These are phyloP conservation scores for Smittia sp. DNA, from an alignment of 2,888 invertebrate species.

Conservation along the genomic window DNA sequence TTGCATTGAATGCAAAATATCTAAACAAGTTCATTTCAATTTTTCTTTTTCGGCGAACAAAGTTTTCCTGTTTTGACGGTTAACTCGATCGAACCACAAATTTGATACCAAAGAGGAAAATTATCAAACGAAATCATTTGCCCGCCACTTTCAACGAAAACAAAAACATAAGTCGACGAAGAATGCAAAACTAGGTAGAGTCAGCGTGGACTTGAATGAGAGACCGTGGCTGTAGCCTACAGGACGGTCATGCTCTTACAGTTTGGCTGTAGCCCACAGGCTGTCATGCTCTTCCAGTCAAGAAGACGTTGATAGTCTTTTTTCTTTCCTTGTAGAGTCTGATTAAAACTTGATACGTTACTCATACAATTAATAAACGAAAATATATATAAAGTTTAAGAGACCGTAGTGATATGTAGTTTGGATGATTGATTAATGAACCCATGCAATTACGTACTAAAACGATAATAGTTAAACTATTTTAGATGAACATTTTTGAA, in stretches of 20 bases:
- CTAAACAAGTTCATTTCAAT: too few relatives aligned
- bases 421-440: slow-evolving; percentile 6
- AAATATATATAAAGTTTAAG: slow-evolving; percentile 34
- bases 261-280: too few relatives aligned
- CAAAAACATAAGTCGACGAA: neutral
- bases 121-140: neutral
- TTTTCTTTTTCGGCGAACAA: neutral
- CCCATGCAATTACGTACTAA: slow-evolving; percentile 38
- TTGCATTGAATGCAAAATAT: too few relatives aligned
- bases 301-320: neutral
- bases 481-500: slow-evolving; percentile 39
- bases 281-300: too few relatives aligned
- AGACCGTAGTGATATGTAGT: slow-evolving; percentile 37
- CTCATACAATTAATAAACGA: slow-evolving; percentile 32
- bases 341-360: slow-evolving; percentile 30
- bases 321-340: slow-evolving; percentile 21
- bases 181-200: neutral
- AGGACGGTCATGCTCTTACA: too few relatives aligned
- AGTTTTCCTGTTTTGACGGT: neutral
- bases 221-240: too few relatives aligned
- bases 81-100: neutral
- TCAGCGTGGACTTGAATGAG: too few relatives aligned
- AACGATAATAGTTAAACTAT: slow-evolving; percentile 31
- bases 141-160: slow-evolving; percentile 13
- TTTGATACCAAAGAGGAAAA: slow-evolving; percentile 35